Percentiles rank a stretch among this genome's conserved stretches.
Evolutionary conservation across 2,113 vertebrate species (phyloP).

Genomic region (Piaya cayana): DNA sequence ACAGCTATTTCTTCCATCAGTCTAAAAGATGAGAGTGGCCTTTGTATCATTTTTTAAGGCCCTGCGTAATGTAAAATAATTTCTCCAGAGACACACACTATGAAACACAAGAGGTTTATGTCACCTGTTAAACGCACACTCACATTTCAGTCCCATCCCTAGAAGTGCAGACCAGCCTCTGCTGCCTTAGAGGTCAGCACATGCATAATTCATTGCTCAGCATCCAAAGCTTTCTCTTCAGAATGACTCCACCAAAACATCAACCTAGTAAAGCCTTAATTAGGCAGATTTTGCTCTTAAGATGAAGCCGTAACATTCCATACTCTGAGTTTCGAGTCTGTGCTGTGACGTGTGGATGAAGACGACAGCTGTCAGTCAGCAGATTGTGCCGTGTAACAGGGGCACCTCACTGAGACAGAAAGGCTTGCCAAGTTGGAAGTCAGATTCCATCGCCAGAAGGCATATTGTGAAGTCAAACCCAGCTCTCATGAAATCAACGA

Average conservation of each 20-base stretch:
- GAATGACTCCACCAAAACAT: not conserved
- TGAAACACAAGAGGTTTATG: not conserved
- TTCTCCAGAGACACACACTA: not conserved
- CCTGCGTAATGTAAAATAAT: no score
- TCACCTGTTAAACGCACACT: not conserved
- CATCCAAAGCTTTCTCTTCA: not conserved
- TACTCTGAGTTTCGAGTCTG: not conserved
- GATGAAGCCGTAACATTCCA: not conserved
- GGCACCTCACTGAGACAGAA: not conserved
- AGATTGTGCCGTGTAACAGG: not conserved
- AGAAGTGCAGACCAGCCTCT: not conserved
- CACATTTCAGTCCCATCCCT: not conserved
- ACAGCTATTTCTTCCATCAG: no score
- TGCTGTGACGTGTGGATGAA: not conserved
- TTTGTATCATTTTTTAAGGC: not conserved
- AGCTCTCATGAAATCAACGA: not conserved
- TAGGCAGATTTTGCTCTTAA: not conserved
- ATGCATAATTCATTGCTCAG: not conserved
- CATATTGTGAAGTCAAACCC: not conserved
- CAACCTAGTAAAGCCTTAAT: not conserved
- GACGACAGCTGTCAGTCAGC: not conserved
- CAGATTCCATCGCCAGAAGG: not conserved
- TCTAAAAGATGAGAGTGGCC: not conserved
- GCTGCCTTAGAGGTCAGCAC: not conserved
- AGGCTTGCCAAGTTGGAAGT: not conserved